Evolutionary conservation across 2,797 vertebrate species (phyloP).

Genomic region (Kryptopterus vitreolus): DNA sequence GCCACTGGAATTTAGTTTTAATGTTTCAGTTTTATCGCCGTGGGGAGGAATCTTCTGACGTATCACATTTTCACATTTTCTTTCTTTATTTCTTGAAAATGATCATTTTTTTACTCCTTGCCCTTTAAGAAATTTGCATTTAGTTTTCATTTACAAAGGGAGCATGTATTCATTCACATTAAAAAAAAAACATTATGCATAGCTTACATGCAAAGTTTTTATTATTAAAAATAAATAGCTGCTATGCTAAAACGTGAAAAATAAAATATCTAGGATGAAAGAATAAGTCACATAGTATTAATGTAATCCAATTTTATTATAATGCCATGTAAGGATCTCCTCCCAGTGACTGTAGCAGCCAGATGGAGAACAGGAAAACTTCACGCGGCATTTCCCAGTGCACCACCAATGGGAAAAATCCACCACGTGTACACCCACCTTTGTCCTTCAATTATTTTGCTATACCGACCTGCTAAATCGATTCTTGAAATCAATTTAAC

Average conservation of each 20-base stretch:
- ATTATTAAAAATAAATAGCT: neutral
- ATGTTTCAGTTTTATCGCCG: slow-evolving; percentile 69
- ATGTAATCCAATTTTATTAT: neutral
- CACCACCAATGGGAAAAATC: neutral
- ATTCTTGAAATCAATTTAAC: neutral
- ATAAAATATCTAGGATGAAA: neutral
- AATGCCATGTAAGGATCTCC: neutral
- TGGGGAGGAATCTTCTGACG: slow-evolving; percentile 62
- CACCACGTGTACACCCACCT: neutral
- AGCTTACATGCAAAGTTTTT: no score
- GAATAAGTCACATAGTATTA: neutral
- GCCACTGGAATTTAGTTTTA: slow-evolving; percentile 59
- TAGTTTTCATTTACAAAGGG: neutral
- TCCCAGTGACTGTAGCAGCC: neutral
- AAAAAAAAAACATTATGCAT: neutral
- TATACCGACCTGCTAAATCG: neutral
- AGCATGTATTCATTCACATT: neutral
- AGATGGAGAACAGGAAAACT: neutral
- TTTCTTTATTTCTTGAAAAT: no score
- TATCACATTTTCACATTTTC: no score
- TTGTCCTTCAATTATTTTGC: neutral
- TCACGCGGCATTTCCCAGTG: no score
- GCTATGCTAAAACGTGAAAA: neutral
- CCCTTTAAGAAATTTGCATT: slow-evolving; percentile 8
- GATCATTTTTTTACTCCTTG: slow-evolving; percentile 16